Evolutionary conservation across 1,140 invertebrate genomes (phyloP).

Genomic region (Caenorhabditis briggsae): DNA sequence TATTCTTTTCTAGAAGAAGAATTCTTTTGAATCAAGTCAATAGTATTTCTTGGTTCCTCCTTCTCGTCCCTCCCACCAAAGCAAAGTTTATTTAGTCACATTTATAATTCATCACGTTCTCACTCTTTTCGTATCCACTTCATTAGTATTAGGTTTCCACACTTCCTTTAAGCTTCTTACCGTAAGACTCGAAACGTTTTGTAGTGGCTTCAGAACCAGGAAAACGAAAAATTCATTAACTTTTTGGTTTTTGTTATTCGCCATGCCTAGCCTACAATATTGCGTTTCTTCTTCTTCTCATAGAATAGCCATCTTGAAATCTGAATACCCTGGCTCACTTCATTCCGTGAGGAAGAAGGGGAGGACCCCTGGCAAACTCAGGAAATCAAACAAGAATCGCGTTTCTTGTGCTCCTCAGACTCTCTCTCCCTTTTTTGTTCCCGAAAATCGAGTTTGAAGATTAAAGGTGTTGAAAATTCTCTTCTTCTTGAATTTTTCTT

Average conservation of each 20-base stretch:
- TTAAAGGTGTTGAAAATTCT: not conserved
- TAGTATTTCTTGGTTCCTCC: conserved; percentile 1
- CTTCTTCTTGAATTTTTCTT: not conserved
- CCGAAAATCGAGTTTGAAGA: conserved; percentile 23
- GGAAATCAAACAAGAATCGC: conserved; percentile 42
- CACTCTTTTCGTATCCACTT: not conserved
- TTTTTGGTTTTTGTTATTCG: conserved; percentile 22
- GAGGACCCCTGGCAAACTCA: conserved; percentile 28
- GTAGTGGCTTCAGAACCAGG: not conserved
- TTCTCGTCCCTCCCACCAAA: too few relatives aligned
- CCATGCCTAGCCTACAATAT: not conserved
- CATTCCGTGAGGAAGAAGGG: conserved; percentile 13
- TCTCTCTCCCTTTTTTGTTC: not conserved
- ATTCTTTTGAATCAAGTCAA: conserved; percentile 38
- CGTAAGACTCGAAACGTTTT: not conserved
- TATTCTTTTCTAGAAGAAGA: not conserved
- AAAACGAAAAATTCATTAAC: conserved; percentile 1
- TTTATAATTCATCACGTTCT: conserved; percentile 28
- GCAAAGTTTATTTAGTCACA: conserved; percentile 20
- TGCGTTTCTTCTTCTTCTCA: not conserved
- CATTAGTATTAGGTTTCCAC: conserved; percentile 32
- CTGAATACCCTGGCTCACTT: conserved; percentile 43
- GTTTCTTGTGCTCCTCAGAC: not conserved
- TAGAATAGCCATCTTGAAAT: conserved; percentile 29
- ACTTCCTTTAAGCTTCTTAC: not conserved